Evolutionary conservation across 2,797 vertebrate genomes (phyloP).

Genomic region (Notoglanidium macrostoma): DNA sequence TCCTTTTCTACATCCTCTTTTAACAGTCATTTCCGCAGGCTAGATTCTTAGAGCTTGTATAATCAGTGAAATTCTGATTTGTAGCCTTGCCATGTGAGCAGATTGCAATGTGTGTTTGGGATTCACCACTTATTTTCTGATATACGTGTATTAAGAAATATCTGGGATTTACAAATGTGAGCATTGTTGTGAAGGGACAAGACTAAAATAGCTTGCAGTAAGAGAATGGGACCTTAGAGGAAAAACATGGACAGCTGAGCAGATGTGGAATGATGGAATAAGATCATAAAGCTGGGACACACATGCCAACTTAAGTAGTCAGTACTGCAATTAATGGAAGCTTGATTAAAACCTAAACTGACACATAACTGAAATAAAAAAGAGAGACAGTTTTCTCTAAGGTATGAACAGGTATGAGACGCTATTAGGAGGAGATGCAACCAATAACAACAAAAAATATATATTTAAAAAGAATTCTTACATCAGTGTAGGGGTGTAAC

Average conservation of each 20-base stretch:
- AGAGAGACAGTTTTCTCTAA: neutral
- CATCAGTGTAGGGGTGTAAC: neutral
- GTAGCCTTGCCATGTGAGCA: neutral
- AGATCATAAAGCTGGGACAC: neutral
- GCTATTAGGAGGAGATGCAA: neutral
- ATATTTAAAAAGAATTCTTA: neutral
- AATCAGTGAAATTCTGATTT: neutral
- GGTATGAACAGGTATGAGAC: neutral
- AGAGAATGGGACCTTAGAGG: neutral
- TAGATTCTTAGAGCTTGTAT: neutral
- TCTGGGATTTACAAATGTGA: neutral
- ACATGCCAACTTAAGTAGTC: neutral
- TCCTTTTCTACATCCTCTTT: constrained; percentile 60
- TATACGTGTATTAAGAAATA: neutral
- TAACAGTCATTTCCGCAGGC: constrained; percentile 65
- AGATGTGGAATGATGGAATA: constrained; percentile 1
- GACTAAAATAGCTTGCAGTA: neutral
- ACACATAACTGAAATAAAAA: neutral
- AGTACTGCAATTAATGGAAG: constrained; percentile 2
- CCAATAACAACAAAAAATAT: neutral
- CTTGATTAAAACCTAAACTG: neutral
- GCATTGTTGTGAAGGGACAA: neutral
- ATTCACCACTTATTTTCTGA: constrained; percentile 9
- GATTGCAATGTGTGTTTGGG: neutral
- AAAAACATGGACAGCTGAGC: neutral